Evolutionary conservation across 1,140 invertebrate genomes (phyloP).

Genomic region (Streblospio benedicti): DNA sequence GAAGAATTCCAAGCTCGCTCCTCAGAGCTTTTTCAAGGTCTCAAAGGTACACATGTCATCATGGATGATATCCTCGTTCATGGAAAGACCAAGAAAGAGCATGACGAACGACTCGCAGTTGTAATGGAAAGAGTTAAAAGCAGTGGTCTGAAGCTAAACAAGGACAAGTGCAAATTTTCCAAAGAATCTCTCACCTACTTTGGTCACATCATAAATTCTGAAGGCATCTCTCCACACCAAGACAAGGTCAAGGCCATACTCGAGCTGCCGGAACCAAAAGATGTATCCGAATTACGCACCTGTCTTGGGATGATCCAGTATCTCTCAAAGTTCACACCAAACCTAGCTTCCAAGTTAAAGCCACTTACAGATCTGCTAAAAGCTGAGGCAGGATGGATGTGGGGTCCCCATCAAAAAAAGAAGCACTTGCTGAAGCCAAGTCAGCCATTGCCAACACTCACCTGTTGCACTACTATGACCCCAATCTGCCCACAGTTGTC

Average conservation of each 20-base stretch:
- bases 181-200: slow-evolving; percentile 29
- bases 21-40: slow-evolving; percentile 31
- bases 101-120: slow-evolving; percentile 32
- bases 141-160: slow-evolving; percentile 40
- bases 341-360: slow-evolving; percentile 32
- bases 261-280: slow-evolving; percentile 10
- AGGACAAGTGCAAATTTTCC: slow-evolving; percentile 32
- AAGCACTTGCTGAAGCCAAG: too few relatives aligned
- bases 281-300: slow-evolving; percentile 20
- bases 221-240: slow-evolving; percentile 39
- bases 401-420: slow-evolving; percentile 4
- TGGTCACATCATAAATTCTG: slow-evolving; percentile 14
- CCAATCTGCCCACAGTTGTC: slow-evolving; percentile 13
- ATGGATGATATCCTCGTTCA: slow-evolving; percentile 41
- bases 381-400: slow-evolving; percentile 3
- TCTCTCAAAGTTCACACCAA: slow-evolving; percentile 33
- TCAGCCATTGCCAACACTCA: too few relatives aligned
- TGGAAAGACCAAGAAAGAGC: slow-evolving; percentile 27
- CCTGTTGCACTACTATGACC: slow-evolving; percentile 22
- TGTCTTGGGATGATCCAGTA: slow-evolving; percentile 41
- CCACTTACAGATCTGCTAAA: slow-evolving; percentile 19
- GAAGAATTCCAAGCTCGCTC: slow-evolving; percentile 39
- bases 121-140: slow-evolving; percentile 35
- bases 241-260: slow-evolving; percentile 36
- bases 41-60: slow-evolving; percentile 33